Evolutionary conservation across 35 echinoderm and acorn worm genomes (phyloP), one percentile per base, ranked within the genome.

Genomic region (Hemicentrotus pulcherrimus): DNA sequence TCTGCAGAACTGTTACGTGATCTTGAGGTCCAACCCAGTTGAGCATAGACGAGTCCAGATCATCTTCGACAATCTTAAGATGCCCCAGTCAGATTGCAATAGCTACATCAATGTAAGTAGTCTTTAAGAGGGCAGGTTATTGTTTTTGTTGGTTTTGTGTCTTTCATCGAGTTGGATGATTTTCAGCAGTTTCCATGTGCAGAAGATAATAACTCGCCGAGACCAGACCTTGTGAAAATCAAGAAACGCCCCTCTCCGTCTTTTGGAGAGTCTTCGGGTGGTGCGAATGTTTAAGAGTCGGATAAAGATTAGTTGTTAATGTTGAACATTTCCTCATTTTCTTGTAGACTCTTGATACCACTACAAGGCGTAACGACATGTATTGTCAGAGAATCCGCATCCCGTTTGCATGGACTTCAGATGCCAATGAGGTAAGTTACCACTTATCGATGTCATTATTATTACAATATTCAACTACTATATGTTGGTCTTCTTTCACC

Each of bases 391-490:
- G 95, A 47, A 92, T 86, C n/a, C 92, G 46, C 13, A 28, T 78
- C 28, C 88, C 96, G 0, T 97, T 97, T 31, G 94, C 96, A 4
- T 97, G 96, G 96, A 97, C 96, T 11, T 97, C 96, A 3, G 96
- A 97, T 91, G 93, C 96, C 9, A 97, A 97, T 94, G 96, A 97
- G 95, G 96, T 96, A 95, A 90, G 88, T 15, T 46, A 22, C 9
- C 15, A 2, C 1, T 55, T 15, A 55, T 11, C 50, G 15, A 10
- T 12, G 5, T 50, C 48, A 50, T 55, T 10, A 55, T 55, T 15
- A 55, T 55, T 15, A 11, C 15, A 10, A 55, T 55, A 10, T 14
- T 55, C 50, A 13, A 11, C 15, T 14, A 11, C 15, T 14, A 14
- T 11, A 55, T 12, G 0, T 2, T 10, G 1, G 15, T 55, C 50